Evolutionary conservation across 2,797 vertebrate genomes (phyloP), one percentile per base, ranked within the genome.

Genomic region (Acrossocheilus wenchowensis): DNA sequence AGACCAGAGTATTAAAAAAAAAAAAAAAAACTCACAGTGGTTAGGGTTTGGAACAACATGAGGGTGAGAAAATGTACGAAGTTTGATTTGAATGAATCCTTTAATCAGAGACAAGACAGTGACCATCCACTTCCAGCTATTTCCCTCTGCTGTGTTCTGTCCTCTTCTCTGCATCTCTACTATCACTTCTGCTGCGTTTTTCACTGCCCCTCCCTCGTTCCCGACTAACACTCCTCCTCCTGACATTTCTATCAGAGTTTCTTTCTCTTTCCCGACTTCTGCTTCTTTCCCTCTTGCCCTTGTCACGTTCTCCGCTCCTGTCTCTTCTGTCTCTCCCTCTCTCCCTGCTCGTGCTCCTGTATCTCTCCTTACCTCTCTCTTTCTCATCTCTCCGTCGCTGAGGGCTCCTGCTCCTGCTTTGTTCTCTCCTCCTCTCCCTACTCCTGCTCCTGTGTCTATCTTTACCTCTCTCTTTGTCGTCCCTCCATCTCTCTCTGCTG

Each of bases 381-480:
- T 48, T 75, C 82, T 80, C 82, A 66, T 86, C 88, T 64, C 72
- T 71, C 2, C 26, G 17, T 75, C 54, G 77, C 23, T 72, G 85
- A 19, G n/a, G 57, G 14, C 86, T 90, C 36, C 54, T 75, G 14
- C 86, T 90, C 36, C 54, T 75, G 36, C 26, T 52, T 12, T 43
- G 60, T 14, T 45, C 82, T 21, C 75, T 60, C 45, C 5, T 68
- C 15, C 92, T 90, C 4, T 83, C 89, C 4, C 91, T 91, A 87
- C 91, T 84, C 74, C 64, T 72, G 30, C 39, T 87, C 45, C 92
- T 90, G 89, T 85, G 89, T 86, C 62, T 88, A 87, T 79, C 85
- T 90, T 89, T 90, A 86, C 90, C 86, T 48, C 71, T 82, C 57
- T 74, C 83, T 21, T 15, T 41, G 43, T 66, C 48, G 2, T 75